These are phyloP conservation scores for Amiota mariae DNA, from an alignment of 2,888 invertebrate genomes.

Conservation along the genomic window DNA sequence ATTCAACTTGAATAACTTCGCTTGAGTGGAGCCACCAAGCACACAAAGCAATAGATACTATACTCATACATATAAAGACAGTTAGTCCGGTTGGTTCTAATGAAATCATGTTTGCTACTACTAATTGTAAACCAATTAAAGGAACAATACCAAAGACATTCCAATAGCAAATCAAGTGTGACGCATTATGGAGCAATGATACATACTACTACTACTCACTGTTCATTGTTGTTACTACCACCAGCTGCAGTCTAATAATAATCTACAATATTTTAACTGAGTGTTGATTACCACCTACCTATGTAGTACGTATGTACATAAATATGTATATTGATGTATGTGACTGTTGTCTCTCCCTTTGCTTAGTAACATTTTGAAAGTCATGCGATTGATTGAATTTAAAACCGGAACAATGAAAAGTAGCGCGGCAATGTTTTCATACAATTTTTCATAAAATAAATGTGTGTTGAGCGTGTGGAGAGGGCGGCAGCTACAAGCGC, in stretches of 20 bases:
- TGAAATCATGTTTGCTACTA: conserved; percentile 40
- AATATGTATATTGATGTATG: background rate
- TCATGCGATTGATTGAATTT: conserved; percentile 38
- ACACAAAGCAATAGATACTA: too few relatives aligned
- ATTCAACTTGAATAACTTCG: background rate
- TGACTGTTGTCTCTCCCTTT: background rate
- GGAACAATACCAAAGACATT: conserved; percentile 62
- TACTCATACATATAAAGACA: too few relatives aligned
- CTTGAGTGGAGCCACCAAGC: background rate
- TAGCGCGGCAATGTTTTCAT: conserved; percentile 19
- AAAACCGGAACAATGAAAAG: conserved; percentile 28
- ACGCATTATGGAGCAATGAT: background rate
- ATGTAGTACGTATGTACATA: too few relatives aligned
- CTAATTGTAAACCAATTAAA: conserved; percentile 64
- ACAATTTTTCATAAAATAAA: background rate
- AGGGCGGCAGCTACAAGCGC: background rate
- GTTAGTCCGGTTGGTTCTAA: conserved; percentile 15
- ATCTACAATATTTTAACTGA: conserved; percentile 53
- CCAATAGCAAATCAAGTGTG: conserved; percentile 68
- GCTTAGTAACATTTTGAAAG: conserved; percentile 54
- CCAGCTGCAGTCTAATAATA: conserved; percentile 40
- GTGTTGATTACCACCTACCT: conserved; percentile 41
- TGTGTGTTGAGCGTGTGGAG: background rate
- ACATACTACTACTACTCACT: background rate
- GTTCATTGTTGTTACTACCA: background rate